Evolutionary conservation across 2,888 invertebrate species (phyloP).

Genomic region (Drosophila neonasuta): DNA sequence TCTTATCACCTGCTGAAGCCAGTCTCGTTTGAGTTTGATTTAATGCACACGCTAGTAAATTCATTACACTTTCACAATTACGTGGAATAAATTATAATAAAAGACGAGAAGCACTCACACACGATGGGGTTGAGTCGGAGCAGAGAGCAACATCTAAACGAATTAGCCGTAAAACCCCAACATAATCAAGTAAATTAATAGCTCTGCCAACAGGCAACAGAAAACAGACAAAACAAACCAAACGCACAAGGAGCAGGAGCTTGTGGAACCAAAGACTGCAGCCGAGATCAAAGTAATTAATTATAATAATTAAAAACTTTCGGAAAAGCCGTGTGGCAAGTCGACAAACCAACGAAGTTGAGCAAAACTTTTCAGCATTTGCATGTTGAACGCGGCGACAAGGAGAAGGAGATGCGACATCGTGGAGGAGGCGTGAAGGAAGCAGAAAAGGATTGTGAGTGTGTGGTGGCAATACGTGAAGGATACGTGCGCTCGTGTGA

Average conservation of each 20-base stretch:
- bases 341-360: conserved; percentile 45
- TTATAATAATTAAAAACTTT: conserved; percentile 78
- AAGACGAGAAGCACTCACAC: conserved; percentile 28
- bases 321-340: conserved; percentile 49
- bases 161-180: conserved; percentile 66
- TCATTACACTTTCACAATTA: conserved; percentile 68
- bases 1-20: not conserved
- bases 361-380: conserved; percentile 51
- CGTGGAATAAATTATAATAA: conserved; percentile 70
- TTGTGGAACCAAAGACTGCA: conserved; percentile 39
- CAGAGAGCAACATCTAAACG: conserved; percentile 51
- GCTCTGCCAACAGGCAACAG: conserved; percentile 47
- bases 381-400: conserved; percentile 21
- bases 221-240: not conserved
- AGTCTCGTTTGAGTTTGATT: conserved; percentile 42
- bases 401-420: not conserved
- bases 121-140: conserved; percentile 8
- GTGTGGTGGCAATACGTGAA: conserved; percentile 4
- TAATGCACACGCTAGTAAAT: conserved; percentile 57
- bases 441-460: not conserved
- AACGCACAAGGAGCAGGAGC: conserved; percentile 20
- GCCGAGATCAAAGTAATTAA: conserved; percentile 77
- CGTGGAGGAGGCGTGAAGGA: not conserved
- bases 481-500: conserved; percentile 27
- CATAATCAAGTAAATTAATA: conserved; percentile 77